Evolutionary conservation across 2,888 invertebrate species (phyloP).

Genomic region (Drepanosiphum platanoidis): DNA sequence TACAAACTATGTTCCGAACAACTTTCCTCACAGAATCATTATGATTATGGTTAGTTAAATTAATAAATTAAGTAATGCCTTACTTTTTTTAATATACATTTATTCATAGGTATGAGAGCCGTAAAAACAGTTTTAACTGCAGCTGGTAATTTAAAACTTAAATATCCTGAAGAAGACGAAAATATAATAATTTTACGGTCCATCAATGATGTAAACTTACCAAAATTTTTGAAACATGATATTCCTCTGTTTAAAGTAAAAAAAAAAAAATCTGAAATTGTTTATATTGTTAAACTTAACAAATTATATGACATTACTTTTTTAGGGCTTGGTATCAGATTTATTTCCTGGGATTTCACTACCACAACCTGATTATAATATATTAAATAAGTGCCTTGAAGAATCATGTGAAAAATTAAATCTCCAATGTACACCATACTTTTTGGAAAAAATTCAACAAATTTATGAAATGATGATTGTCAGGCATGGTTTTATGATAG

Average conservation of each 20-base stretch:
- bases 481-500: conserved; percentile 93
- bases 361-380: conserved; percentile 81
- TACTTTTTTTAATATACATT: background rate
- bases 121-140: conserved; percentile 93
- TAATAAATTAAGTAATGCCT: background rate
- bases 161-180: conserved; percentile 88
- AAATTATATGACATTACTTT: background rate
- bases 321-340: conserved; percentile 88
- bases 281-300: too few relatives aligned
- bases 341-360: conserved; percentile 87
- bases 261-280: background rate
- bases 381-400: conserved; percentile 74
- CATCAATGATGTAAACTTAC: conserved; percentile 92
- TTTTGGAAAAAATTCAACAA: conserved; percentile 88
- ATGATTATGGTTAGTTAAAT: conserved; percentile 44
- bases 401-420: conserved; percentile 78
- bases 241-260: conserved; percentile 84
- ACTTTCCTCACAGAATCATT: conserved; percentile 53
- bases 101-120: conserved; percentile 83
- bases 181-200: conserved; percentile 87
- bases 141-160: conserved; percentile 88
- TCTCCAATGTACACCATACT: conserved; percentile 84
- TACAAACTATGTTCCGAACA: conserved; percentile 59
- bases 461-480: conserved; percentile 96
- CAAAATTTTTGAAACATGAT: conserved; percentile 90